These are phyloP conservation scores for Sphyrna mokarran DNA, from an alignment of 2,113 vertebrate species.

Conservation along the genomic window DNA sequence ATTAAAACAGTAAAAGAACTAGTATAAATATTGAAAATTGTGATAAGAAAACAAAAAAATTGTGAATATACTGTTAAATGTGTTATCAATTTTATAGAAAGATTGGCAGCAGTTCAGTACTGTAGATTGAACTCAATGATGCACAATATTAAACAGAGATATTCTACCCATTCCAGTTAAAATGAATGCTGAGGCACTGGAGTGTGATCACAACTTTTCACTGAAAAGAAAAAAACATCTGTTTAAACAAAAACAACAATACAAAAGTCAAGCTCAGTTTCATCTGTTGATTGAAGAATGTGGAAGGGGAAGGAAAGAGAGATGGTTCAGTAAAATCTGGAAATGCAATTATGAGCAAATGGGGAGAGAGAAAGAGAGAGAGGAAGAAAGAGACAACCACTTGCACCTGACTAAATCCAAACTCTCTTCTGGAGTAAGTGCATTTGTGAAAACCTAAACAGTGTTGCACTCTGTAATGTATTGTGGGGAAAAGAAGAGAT, in stretches of 20 bases:
- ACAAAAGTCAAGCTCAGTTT: background rate
- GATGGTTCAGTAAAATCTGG: background rate
- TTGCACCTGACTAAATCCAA: background rate
- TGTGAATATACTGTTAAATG: background rate
- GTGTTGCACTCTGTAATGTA: background rate
- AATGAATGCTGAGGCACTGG: background rate
- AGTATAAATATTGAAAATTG: background rate
- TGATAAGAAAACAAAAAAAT: background rate
- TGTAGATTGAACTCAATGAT: background rate
- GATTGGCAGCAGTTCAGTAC: background rate
- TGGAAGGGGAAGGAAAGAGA: background rate
- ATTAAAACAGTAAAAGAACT: background rate
- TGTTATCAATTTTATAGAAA: background rate
- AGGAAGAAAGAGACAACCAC: background rate
- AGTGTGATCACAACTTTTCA: background rate
- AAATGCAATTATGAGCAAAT: background rate
- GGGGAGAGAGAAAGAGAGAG: background rate
- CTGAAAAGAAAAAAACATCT: background rate
- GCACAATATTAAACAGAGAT: background rate
- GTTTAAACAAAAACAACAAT: background rate
- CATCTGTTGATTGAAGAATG: background rate
- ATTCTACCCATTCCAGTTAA: background rate
- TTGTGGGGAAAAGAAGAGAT: background rate
- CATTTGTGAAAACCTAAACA: background rate
- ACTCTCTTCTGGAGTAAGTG: background rate